Evolutionary conservation across 2,113 vertebrate species (phyloP), one percentile per base, ranked within the genome.

Genomic region (Hydrochoerus hydrochaeris): DNA sequence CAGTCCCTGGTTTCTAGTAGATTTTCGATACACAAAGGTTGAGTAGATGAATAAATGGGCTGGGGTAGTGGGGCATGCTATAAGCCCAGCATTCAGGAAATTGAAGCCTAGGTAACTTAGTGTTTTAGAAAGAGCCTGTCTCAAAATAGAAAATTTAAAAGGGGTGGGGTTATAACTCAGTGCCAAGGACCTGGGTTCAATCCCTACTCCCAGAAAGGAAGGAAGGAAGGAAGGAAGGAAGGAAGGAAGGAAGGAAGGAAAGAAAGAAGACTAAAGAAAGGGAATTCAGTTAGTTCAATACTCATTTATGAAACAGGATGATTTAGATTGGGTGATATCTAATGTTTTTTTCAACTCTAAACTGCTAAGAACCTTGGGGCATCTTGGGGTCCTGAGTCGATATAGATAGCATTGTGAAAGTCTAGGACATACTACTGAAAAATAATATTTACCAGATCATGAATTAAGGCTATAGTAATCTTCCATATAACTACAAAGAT

Each of bases 311-410:
- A 94, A 95, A 67, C 41, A 87, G n/a, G 11, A 24, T 82, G 3
- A 77, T 67, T 83, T 88, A n/a, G 52, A 89, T 44, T 88, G 22
- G 22, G 35, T 60, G 24, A 49, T 58, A 91, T 26, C 1, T 46
- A 93, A 85, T 17, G 60, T 52, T 93, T 65, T 65, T 88, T 96
- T 52, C 52, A 77, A 49, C 49, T 88, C 78, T 89, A 63, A 77
- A 90, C 85, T 91, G n/a, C 58, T 16, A 82, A 91, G 26, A 82
- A 46, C 3, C 24, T 19, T 65, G 26, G 22, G 17, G 46, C 26
- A 82, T n/a, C 73, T 78, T 41, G 69, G 38, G n/a, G 28, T 91
- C 35, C 65, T 92, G 69, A 87, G 46, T 38, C 22, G n/a, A 73
- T 28, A 13, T 0, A 86, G 35, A 82, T 13, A 38, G 41, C 9